Percentiles rank a stretch among this genome's conserved stretches.
phyloP scores from a whole-genome alignment of 2,113 vertebrate genomes.

The Cariama cristata region DNA sequence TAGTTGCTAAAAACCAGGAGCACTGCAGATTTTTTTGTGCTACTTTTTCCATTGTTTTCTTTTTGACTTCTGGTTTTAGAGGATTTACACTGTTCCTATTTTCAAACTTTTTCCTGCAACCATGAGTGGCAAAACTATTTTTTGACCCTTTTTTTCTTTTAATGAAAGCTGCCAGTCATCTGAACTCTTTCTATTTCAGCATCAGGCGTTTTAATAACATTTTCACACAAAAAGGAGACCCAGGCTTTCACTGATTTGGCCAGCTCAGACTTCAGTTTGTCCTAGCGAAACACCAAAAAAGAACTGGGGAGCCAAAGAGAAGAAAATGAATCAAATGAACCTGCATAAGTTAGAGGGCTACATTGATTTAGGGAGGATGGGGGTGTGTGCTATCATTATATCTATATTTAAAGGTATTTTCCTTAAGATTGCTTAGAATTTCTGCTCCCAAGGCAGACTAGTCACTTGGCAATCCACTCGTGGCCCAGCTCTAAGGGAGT shows the following conservation, averaged over 20 bases:
- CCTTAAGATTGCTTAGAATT: neutral
- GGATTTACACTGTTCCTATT: neutral
- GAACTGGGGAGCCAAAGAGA: neutral
- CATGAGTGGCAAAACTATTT: neutral
- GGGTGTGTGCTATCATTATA: neutral
- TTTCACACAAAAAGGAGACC: neutral
- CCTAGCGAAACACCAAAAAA: neutral
- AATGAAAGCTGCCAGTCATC: constrained; percentile 16
- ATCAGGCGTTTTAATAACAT: neutral
- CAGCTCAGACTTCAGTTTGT: neutral
- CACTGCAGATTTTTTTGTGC: neutral
- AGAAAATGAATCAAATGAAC: neutral
- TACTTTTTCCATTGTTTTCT: neutral
- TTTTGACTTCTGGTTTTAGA: neutral
- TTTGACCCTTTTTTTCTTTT: neutral
- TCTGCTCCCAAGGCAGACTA: neutral
- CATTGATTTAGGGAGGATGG: neutral
- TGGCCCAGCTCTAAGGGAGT: neutral
- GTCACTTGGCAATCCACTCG: neutral
- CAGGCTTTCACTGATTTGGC: neutral
- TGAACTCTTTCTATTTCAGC: neutral
- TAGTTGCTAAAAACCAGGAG: neutral
- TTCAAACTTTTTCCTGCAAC: neutral
- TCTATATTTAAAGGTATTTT: neutral
- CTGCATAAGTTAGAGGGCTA: neutral